These are phyloP conservation scores for Dyspetes luteomarginatus DNA, from an alignment of 2,888 invertebrate genomes.

Conservation along the genomic window DNA sequence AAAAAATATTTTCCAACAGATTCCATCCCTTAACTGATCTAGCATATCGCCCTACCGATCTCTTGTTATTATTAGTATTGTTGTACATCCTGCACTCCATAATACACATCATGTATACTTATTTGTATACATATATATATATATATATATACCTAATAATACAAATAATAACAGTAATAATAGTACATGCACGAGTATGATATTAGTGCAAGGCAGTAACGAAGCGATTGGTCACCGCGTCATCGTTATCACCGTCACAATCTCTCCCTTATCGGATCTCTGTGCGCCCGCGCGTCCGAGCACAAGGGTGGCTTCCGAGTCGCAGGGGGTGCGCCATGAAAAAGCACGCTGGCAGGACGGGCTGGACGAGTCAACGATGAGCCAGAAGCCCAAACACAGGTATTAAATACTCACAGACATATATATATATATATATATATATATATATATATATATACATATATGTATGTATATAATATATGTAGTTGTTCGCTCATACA, in stretches of 20 bases:
- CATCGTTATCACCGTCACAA: constrained; percentile 66
- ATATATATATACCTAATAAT: constrained; percentile 2
- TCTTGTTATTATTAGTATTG: constrained; percentile 14
- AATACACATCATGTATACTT: background rate
- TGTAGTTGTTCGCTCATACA: too few relatives aligned
- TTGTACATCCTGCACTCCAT: constrained; percentile 19
- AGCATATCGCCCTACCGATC: constrained; percentile 37
- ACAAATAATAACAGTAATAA: too few relatives aligned
- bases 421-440: too few relatives aligned
- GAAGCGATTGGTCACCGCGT: constrained; percentile 38
- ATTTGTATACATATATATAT: background rate
- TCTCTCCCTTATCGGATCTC: constrained; percentile 66
- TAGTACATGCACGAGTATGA: background rate
- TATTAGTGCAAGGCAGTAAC: background rate
- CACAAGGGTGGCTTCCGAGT: constrained; percentile 70
- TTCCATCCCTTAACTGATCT: constrained; percentile 17
- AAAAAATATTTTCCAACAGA: constrained; percentile 27
- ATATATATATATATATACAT: background rate
- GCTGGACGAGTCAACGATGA: constrained; percentile 20
- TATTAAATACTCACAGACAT: background rate
- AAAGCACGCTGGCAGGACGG: constrained; percentile 51
- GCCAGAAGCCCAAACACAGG: background rate
- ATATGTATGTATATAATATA: background rate
- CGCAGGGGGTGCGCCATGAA: constrained; percentile 52
- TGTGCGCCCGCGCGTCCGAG: constrained; percentile 35